Base-by-base conservation (phyloP, 2,797 vertebrate species). In the Malacoctenus gilli region DNA sequence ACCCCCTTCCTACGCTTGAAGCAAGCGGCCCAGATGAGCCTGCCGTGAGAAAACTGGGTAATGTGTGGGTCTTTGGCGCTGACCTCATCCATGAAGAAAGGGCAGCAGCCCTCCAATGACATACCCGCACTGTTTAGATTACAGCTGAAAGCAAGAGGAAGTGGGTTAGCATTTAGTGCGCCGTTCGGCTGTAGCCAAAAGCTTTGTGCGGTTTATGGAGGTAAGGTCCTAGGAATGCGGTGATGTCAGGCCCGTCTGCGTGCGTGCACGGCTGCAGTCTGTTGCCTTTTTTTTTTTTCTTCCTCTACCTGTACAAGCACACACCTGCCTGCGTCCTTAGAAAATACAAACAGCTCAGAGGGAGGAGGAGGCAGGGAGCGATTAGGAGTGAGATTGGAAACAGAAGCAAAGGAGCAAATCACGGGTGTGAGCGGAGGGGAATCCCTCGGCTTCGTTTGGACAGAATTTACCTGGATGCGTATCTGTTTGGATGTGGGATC, bases 191-290 rank as follows among this genome's bases (percentile, higher is more conserved):
- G 76, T 73, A 75, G 68, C 59, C 11, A 8, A 13, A 25, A 15
- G 38, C 55, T 79, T 66, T 72, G 58, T 68, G 59, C 22, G 0
- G 30, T 11, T 40, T 16, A 49, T 57, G 18, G 59, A 78, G 70
- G 73, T 88, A 71, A 88, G 74, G 61, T 19, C 51, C 69, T 49
- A 77, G 85, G 87, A 89, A 90, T 89, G 87, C 4, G 34, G 49
- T 87, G 86, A 86, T 80, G 82, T 87, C 80, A 88, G 68, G 23
- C 44, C 46, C 1, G 9, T 51, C 53, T 57, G 49, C 36, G 39
- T 15, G 60, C 6, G 43, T 66, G 66, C 44, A 69, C 25, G 1
- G 34, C 21, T 2, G 68, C 15, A 16, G 11, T n/a, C 46, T 19
- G 49, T 22, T 47, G 48, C 79, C 74, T 73, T 59, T 72, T 66